Percentiles rank a stretch among this genome's conserved stretches.
These are phyloP conservation scores for Orchestes rusci DNA, from an alignment of 2,888 invertebrate species.

Conservation along the genomic window DNA sequence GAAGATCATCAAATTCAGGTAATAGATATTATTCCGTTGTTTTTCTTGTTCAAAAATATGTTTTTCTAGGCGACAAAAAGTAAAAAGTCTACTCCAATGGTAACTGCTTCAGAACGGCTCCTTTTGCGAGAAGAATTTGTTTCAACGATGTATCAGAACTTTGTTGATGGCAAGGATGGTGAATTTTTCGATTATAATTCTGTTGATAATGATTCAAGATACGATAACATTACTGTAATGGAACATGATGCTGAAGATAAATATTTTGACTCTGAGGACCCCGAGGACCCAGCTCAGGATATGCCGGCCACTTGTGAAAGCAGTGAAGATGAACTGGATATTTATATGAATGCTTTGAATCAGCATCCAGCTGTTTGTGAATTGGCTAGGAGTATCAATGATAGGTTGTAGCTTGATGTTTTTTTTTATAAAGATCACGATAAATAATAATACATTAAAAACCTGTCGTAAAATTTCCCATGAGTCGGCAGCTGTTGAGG, in stretches of 20 bases:
- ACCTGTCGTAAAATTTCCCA: too few relatives aligned
- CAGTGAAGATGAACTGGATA: conserved; percentile 62
- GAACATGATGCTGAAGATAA: conserved; percentile 81
- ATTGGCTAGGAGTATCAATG: conserved; percentile 35
- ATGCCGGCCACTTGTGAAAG: conserved; percentile 27
- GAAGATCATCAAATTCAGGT: conserved; percentile 23
- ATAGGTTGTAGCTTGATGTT: conserved; percentile 9
- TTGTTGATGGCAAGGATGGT: conserved; percentile 67
- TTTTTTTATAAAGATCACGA: too few relatives aligned
- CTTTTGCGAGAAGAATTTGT: conserved; percentile 73
- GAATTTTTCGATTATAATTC: conserved; percentile 72
- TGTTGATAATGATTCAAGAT: conserved; percentile 74
- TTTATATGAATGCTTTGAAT: conserved; percentile 59
- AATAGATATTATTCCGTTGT: not conserved
- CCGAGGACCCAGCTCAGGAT: conserved; percentile 42
- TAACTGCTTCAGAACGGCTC: conserved; percentile 50
- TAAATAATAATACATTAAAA: too few relatives aligned
- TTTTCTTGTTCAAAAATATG: not conserved
- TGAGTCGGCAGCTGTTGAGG: too few relatives aligned
- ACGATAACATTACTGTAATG: conserved; percentile 66
- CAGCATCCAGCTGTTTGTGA: conserved; percentile 39
- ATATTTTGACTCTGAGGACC: conserved; percentile 81
- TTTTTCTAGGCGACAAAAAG: conserved; percentile 14
- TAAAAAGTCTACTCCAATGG: conserved; percentile 21
- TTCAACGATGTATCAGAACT: conserved; percentile 77